A percentile compares a stretch with the other conserved stretches of the same genome.
Evolutionary conservation across 2,113 vertebrate genomes (phyloP).

Genomic region (Onychostoma macrolepis): DNA sequence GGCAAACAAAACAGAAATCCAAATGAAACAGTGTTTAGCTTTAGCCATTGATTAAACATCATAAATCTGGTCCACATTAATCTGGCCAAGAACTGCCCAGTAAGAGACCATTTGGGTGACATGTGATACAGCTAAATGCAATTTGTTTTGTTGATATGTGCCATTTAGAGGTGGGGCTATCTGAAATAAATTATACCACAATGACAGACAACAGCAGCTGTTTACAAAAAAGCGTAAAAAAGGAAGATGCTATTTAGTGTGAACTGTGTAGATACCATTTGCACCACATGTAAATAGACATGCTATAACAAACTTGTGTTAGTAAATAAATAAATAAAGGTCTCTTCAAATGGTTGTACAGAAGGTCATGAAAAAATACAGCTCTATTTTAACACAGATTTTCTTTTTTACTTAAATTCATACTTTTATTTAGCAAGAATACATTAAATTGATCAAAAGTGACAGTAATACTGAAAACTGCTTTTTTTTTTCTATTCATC

Average conservation of each 20-base stretch:
- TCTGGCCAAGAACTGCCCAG: not conserved
- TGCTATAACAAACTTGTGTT: not conserved
- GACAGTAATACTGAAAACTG: too few species aligned
- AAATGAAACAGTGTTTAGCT: not conserved
- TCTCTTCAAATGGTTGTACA: not conserved
- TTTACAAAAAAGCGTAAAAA: not conserved
- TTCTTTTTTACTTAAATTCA: not conserved
- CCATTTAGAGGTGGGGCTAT: not conserved
- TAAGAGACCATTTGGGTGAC: not conserved
- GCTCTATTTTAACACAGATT: too few species aligned
- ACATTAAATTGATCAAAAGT: not conserved
- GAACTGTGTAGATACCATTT: not conserved
- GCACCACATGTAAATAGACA: not conserved
- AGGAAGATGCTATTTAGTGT: not conserved
- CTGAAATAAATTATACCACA: not conserved
- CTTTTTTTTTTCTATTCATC: not conserved
- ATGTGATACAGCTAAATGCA: not conserved
- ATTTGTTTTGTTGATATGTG: not conserved
- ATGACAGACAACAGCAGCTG: not conserved
- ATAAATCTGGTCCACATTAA: not conserved
- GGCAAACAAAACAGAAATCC: not conserved
- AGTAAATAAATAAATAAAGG: not conserved
- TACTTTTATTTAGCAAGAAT: not conserved
- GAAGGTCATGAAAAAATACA: not conserved
- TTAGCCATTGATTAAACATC: not conserved